Base-by-base conservation (phyloP, 2,113 vertebrate genomes). In the Apodemus speciosus region DNA sequence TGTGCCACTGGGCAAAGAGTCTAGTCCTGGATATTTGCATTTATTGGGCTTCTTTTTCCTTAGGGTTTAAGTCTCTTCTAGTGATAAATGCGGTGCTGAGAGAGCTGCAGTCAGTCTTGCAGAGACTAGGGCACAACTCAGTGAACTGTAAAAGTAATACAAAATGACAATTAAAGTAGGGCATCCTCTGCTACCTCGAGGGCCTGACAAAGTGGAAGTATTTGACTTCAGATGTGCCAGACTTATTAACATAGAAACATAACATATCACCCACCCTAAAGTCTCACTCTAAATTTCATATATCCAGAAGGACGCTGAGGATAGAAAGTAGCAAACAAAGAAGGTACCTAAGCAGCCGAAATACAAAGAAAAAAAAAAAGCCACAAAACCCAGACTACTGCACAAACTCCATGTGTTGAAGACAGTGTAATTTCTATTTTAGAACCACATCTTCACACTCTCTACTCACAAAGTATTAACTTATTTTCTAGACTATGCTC, bases 161-260 rank as follows among this genome's bases (percentile, higher is more conserved):
- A 96, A 95, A 96, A 97, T 95, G 90, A 94, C 94, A 96, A 83
- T 93, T 88, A 93, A 97, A 96, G 81, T 95, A 95, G 93, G 94
- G 62, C 92, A 95, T 95, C 90, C 93, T 95, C 81, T 92, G 49
- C 40, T 96, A 85, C 93, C 93, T 95, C 90, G 72, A 83, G 90
- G 94, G 85, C 56, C 92, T 96, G 85, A 95, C 88, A 94, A 89
- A 88, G 81, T 94, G 56, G 84, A 96, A 92, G 49, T 93, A 96
- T 95, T 96, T 93, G 81, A 94, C 72, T 95, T 94, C 27, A 85
- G 76, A 96, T 95, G 88, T 95, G 53, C 32, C 76, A 90, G 76
- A 93, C 92, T 96, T 95, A 95, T 93, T 97, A 95, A 90, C 58
- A 73, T 85, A 71, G 62, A 95, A 80, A 91, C 51, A 81, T 96